Evolutionary conservation across 2,888 invertebrate species (phyloP).

Genomic region (Blastobasis lacticolella): DNA sequence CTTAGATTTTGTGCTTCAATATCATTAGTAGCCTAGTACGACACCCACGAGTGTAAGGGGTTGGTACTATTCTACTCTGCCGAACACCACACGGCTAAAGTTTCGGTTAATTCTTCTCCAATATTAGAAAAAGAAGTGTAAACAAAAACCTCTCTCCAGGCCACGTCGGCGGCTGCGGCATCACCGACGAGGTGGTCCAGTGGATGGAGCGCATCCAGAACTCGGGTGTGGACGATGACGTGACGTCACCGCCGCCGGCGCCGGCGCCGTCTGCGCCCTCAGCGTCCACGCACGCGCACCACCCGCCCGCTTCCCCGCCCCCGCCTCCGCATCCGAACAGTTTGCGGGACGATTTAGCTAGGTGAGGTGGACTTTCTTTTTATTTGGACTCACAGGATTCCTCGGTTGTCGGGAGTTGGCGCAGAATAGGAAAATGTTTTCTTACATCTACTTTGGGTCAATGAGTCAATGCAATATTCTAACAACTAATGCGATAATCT

Average conservation of each 20-base stretch:
- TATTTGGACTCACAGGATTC: not conserved
- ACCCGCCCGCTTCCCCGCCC: slow-evolving; percentile 18
- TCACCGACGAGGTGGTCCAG: slow-evolving; percentile 88
- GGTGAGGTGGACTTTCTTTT: slow-evolving; percentile 26
- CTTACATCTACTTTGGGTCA: no score
- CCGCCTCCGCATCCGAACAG: slow-evolving; percentile 56
- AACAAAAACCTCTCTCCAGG: slow-evolving; percentile 60
- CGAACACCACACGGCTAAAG: no score
- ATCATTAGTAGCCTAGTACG: no score
- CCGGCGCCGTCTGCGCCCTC: slow-evolving; percentile 27
- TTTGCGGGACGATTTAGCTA: slow-evolving; percentile 56
- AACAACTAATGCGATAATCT: no score
- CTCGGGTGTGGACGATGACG: slow-evolving; percentile 78
- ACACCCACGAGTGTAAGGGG: no score
- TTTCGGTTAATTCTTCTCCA: no score
- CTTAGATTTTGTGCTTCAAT: no score
- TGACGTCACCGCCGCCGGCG: slow-evolving; percentile 36
- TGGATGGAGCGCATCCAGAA: slow-evolving; percentile 96
- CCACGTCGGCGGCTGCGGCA: slow-evolving; percentile 90
- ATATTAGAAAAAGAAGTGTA: no score
- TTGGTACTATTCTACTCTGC: no score
- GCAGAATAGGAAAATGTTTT: no score
- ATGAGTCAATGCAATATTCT: no score
- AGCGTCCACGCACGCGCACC: slow-evolving; percentile 30
- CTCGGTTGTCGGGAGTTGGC: no score